Evolutionary conservation across 2,113 vertebrate species (phyloP).

Genomic region (Gallinago jamesoni): DNA sequence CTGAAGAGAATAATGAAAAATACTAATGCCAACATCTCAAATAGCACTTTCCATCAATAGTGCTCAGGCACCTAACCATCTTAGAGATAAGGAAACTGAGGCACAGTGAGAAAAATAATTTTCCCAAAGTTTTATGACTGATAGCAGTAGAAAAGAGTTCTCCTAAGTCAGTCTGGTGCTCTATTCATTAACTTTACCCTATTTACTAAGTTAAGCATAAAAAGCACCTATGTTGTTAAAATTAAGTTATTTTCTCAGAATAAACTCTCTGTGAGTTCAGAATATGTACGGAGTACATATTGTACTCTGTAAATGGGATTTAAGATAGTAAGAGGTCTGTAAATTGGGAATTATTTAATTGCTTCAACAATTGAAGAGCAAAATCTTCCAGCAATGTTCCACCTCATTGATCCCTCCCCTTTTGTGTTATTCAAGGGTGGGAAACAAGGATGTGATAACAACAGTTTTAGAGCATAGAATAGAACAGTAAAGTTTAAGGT

Average conservation of each 20-base stretch:
- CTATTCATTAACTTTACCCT: not conserved
- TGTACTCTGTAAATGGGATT: not conserved
- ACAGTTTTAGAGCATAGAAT: not conserved
- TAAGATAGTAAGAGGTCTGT: not conserved
- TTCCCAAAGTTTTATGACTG: not conserved
- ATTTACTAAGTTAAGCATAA: not conserved
- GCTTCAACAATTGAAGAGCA: not conserved
- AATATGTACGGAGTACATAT: not conserved
- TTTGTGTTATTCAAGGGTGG: not conserved
- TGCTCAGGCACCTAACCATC: not conserved
- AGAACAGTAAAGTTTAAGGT: not conserved
- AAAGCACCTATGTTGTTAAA: not conserved
- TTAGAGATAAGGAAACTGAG: not conserved
- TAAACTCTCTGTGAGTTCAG: not conserved
- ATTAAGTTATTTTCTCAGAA: not conserved
- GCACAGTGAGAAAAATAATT: not conserved
- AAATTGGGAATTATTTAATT: not conserved
- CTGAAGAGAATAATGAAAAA: not conserved
- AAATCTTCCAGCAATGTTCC: not conserved
- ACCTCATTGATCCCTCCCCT: not conserved
- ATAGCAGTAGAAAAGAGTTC: not conserved
- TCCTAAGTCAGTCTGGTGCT: not conserved
- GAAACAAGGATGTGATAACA: not conserved
- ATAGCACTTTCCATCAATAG: not conserved
- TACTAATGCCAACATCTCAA: not conserved